phyloP scores from a whole-genome alignment of 2,888 invertebrate genomes.

The Melanchra persicariae region DNA sequence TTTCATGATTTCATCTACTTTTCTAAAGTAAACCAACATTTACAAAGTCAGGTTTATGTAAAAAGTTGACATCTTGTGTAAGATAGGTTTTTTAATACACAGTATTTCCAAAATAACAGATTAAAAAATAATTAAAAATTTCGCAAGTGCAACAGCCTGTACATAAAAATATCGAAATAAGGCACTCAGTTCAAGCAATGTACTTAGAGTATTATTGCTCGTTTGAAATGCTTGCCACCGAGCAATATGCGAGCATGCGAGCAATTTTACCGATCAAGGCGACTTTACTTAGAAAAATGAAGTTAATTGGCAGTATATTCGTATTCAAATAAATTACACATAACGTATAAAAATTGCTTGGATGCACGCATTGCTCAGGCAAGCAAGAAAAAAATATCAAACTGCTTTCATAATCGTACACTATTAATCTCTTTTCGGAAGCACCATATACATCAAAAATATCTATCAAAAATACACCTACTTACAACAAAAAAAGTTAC shows the following conservation, averaged over 20 bases:
- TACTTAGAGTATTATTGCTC: slow-evolving; percentile 66
- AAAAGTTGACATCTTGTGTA: neutral
- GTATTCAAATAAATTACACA: slow-evolving; percentile 47
- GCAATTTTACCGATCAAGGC: slow-evolving; percentile 37
- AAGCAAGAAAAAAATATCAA: slow-evolving; percentile 42
- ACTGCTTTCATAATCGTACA: slow-evolving; percentile 37
- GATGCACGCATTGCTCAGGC: slow-evolving; percentile 15
- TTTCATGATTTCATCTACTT: fast-evolving
- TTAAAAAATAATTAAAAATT: neutral
- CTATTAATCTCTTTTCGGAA: slow-evolving; percentile 72
- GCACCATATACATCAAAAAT: slow-evolving; percentile 70
- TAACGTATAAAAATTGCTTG: slow-evolving; percentile 34
- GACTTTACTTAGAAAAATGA: slow-evolving; percentile 10
- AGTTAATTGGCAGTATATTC: slow-evolving; percentile 21
- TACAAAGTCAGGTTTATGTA: neutral
- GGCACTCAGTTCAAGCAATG: slow-evolving; percentile 63
- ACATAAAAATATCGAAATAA: slow-evolving; percentile 59
- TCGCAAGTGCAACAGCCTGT: slow-evolving; percentile 46
- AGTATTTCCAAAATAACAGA: slow-evolving; percentile 17
- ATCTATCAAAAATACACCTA: slow-evolving; percentile 65
- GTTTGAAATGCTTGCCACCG: slow-evolving; percentile 10
- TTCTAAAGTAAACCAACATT: neutral
- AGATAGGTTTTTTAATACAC: slow-evolving; percentile 8
- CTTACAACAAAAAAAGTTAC: slow-evolving; percentile 55
- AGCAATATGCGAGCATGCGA: slow-evolving; percentile 12